Evolutionary conservation across 2,113 vertebrate species (phyloP).

Genomic region (Xiphophorus hellerii): DNA sequence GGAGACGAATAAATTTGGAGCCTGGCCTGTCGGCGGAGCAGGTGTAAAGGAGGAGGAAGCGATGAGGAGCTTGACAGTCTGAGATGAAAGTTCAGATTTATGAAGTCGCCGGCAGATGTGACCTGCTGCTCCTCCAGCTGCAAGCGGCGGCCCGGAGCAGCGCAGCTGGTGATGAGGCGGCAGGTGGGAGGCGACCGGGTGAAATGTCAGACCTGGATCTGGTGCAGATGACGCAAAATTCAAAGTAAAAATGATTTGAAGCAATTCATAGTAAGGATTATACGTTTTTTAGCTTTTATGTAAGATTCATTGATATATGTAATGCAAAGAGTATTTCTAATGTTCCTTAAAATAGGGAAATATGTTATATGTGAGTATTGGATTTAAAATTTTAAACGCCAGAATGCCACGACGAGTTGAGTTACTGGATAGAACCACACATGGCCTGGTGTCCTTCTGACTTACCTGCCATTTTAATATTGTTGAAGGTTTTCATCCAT

Average conservation of each 20-base stretch:
- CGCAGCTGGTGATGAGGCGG: constrained; percentile 34
- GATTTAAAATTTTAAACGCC: background rate
- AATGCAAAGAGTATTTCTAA: background rate
- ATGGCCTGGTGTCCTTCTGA: too few species aligned
- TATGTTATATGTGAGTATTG: background rate
- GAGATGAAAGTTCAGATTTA: constrained; percentile 47
- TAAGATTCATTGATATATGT: background rate
- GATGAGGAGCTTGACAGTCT: constrained; percentile 39
- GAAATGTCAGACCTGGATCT: constrained; percentile 26
- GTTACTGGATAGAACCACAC: background rate
- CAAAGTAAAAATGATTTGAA: background rate
- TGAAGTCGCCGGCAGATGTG: constrained; percentile 59
- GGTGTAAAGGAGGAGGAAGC: constrained; percentile 44
- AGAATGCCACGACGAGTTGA: background rate
- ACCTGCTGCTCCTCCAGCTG: constrained; percentile 59
- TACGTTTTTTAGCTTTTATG: background rate
- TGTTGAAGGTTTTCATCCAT: too few species aligned
- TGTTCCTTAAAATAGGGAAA: background rate
- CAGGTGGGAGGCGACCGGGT: constrained; percentile 28
- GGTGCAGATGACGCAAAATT: constrained; percentile 23
- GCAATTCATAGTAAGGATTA: background rate
- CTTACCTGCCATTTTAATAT: too few species aligned
- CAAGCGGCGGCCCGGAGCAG: constrained; percentile 21
- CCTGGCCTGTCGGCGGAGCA: constrained; percentile 20
- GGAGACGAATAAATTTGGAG: constrained; percentile 2